Evolutionary conservation across 1,140 invertebrate species (phyloP), one percentile per base, ranked within the genome.

Genomic region (Tetragnatha versicolor): DNA sequence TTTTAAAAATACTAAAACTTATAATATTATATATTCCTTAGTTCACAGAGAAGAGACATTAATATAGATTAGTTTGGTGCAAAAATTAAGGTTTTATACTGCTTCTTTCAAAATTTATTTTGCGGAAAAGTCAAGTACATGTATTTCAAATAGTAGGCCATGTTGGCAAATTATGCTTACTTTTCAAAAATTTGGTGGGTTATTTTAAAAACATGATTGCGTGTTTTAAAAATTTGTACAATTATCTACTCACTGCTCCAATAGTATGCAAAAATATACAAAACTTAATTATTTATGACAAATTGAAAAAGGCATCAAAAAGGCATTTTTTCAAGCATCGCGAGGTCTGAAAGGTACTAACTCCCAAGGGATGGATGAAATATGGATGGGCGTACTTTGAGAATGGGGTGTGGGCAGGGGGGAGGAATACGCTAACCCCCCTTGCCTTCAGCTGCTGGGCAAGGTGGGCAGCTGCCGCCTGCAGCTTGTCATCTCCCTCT

Each of bases 391-490:
- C n/a, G 14, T 20, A 37, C n/a, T 49, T 33, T 12, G n/a, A 68
- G 6, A 49, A 29, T 49, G 35, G 25, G 9, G 20, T 17, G 5
- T 60, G 49, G 39, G 66, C 42, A 63, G 35, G 25, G 9, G 20
- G 10, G 5, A 61, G 49, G 39, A 77, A 65, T 20, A 77, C 31
- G 20, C 14, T 17, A n/a, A 77, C 33, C 2, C 27, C 47, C 12
- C 2, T 14, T 14, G 29, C 14, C 35, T 66, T 65, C 6, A 77
- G 27, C 25, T 77, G 61, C 55, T 77, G 65, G n/a, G 35, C 33
- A 5, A 77, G 12, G 22, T 68, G 75, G 5, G 7, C 39, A 14
- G 12, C n/a, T 27, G 58, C 25, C 29, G 51, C 45, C 6, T 51
- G n/a, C 33, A 77, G 2, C 22, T 66, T 66, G 33, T 55, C n/a